Evolutionary conservation across 1,140 invertebrate species (phyloP).

Genomic region (Drosophila kepulauana): DNA sequence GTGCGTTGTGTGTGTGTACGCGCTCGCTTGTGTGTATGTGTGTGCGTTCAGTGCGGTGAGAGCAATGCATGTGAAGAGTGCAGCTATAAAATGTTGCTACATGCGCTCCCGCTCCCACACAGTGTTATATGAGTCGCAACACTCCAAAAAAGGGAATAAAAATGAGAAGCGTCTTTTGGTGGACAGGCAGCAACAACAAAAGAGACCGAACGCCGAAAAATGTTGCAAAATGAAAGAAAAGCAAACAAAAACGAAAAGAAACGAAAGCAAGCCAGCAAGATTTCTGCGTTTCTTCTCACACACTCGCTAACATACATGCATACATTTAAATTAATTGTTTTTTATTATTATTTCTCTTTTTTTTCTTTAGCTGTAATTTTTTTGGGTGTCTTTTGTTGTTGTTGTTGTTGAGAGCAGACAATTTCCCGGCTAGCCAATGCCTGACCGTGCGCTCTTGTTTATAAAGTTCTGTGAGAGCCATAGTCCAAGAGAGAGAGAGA

Average conservation of each 20-base stretch:
- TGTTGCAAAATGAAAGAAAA: constrained; percentile 70
- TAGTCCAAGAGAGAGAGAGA: constrained; percentile 42
- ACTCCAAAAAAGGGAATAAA: constrained; percentile 83
- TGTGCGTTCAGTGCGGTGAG: constrained; percentile 56
- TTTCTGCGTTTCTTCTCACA: constrained; percentile 41
- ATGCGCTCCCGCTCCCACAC: constrained; percentile 67
- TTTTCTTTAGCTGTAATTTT: constrained; percentile 61
- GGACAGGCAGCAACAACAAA: constrained; percentile 51
- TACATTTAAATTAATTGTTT: constrained; percentile 61
- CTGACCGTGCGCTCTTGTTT: constrained; percentile 33
- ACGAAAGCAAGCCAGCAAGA: constrained; percentile 55
- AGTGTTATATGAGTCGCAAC: constrained; percentile 81
- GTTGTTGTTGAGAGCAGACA: constrained; percentile 29
- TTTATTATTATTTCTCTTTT: constrained; percentile 49
- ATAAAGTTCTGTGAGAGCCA: constrained; percentile 42
- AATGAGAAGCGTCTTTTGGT: constrained; percentile 67
- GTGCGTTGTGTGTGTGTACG: constrained; percentile 23
- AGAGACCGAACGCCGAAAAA: constrained; percentile 70
- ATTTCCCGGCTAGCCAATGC: constrained; percentile 49
- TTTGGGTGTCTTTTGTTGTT: constrained; percentile 51
- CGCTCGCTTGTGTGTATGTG: constrained; percentile 51
- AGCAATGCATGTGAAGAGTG: constrained; percentile 73
- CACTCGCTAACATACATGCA: constrained; percentile 13
- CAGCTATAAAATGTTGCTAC: constrained; percentile 69
- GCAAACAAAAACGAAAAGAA: constrained; percentile 68